These are phyloP conservation scores for Upupa epops DNA, from an alignment of 2,113 vertebrate species.

Conservation along the genomic window DNA sequence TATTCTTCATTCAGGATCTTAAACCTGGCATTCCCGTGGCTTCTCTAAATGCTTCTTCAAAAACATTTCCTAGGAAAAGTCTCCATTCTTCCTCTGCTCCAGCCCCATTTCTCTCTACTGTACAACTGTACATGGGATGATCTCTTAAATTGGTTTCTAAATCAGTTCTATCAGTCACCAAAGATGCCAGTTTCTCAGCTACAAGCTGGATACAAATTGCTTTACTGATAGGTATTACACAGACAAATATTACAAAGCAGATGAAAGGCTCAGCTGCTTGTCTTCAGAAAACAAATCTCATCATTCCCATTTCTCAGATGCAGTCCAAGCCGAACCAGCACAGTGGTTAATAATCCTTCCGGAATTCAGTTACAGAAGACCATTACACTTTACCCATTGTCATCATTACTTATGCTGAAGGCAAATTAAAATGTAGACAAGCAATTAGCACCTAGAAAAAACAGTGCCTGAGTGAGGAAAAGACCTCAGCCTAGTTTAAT, in stretches of 20 bases:
- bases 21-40: constrained; percentile 46
- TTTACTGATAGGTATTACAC: background rate
- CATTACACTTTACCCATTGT: background rate
- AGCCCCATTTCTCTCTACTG: background rate
- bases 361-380: background rate
- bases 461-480: background rate
- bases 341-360: background rate
- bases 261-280: background rate
- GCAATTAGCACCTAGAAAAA: background rate
- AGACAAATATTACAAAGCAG: background rate
- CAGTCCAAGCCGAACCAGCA: background rate
- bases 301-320: background rate
- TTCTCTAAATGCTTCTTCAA: constrained; percentile 64
- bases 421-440: background rate
- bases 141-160: background rate
- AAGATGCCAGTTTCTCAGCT: background rate
- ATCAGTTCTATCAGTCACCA: background rate
- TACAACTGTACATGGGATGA: background rate
- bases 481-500: background rate
- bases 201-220: background rate
- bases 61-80: constrained; percentile 61
- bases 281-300: background rate
- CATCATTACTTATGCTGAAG: background rate
- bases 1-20: constrained; percentile 36
- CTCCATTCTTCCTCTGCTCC: background rate